phyloP scores from a whole-genome alignment of 2,797 vertebrate species.

The Scarus forsteni region DNA sequence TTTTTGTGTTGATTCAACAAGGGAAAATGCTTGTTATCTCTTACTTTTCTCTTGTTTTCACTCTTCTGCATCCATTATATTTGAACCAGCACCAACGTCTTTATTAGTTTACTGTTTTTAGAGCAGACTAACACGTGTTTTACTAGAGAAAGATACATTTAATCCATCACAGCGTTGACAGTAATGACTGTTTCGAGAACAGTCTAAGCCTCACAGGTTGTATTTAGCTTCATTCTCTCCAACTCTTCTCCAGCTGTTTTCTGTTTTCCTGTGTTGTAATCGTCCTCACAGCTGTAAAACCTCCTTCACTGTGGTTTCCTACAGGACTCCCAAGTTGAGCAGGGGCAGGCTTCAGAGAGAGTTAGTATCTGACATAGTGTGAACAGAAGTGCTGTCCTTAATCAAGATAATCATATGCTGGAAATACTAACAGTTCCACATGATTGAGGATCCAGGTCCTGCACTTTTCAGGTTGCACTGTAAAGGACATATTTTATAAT shows the following conservation, averaged over 20 bases:
- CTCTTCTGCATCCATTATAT: slow-evolving; percentile 14
- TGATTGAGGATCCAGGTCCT: background rate
- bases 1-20: background rate
- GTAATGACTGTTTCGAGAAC: slow-evolving; percentile 68
- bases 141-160: slow-evolving; percentile 55
- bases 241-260: slow-evolving; percentile 61
- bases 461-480: background rate
- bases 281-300: slow-evolving; percentile 45
- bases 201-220: slow-evolving; percentile 49
- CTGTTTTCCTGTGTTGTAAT: slow-evolving; percentile 46
- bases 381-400: background rate
- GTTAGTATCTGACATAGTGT: background rate
- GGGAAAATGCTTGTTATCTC: background rate
- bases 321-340: slow-evolving; percentile 47
- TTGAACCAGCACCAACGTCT: slow-evolving; percentile 14
- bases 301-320: slow-evolving; percentile 46
- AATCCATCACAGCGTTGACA: slow-evolving; percentile 57
- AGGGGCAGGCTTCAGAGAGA: slow-evolving; percentile 4
- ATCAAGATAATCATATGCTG: background rate
- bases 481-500: background rate
- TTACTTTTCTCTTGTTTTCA: background rate
- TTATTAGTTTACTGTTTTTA: slow-evolving; percentile 25
- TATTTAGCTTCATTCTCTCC: slow-evolving; percentile 41
- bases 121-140: slow-evolving; percentile 42
- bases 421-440: no score